Percentiles rank a stretch among this genome's conserved stretches.
These are phyloP conservation scores for Molossus alvarezi DNA, from an alignment of 2,797 vertebrate species.

Conservation along the genomic window DNA sequence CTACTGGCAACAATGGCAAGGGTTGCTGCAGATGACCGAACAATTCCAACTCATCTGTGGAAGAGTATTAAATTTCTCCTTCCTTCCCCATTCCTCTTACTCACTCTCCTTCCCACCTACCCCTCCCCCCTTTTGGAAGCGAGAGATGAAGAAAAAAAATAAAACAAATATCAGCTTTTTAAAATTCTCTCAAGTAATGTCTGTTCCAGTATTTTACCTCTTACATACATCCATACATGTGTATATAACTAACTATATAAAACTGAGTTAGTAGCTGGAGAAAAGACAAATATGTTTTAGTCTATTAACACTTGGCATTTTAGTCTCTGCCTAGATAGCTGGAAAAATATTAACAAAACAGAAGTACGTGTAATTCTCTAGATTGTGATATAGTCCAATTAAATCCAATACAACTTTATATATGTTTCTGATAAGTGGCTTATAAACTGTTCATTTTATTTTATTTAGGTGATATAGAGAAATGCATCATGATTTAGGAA, in stretches of 20 bases:
- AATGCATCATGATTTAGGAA: not conserved
- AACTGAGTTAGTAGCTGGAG: not conserved
- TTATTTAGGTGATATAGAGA: not conserved
- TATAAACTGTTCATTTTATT: not conserved
- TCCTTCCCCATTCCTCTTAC: not conserved
- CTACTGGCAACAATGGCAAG: not conserved
- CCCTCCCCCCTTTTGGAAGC: not conserved
- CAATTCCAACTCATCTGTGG: not conserved
- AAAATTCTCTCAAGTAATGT: not conserved
- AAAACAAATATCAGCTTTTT: not conserved
- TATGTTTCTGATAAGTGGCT: not conserved
- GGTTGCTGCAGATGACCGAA: not conserved
- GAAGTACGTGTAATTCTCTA: not conserved
- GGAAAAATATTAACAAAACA: not conserved
- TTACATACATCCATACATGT: not conserved
- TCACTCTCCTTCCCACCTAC: not conserved
- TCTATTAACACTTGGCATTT: not conserved
- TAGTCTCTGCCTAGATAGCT: not conserved
- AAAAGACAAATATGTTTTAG: not conserved
- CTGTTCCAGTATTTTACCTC: not conserved
- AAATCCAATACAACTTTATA: not conserved
- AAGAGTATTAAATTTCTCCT: not conserved
- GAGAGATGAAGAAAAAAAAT: not conserved
- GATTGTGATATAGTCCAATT: not conserved
- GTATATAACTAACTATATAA: slow-evolving; percentile 9